A percentile compares a stretch with the other conserved stretches of the same genome.
Evolutionary conservation across 2,888 invertebrate species (phyloP).

Genomic region (Colletes collaris): DNA sequence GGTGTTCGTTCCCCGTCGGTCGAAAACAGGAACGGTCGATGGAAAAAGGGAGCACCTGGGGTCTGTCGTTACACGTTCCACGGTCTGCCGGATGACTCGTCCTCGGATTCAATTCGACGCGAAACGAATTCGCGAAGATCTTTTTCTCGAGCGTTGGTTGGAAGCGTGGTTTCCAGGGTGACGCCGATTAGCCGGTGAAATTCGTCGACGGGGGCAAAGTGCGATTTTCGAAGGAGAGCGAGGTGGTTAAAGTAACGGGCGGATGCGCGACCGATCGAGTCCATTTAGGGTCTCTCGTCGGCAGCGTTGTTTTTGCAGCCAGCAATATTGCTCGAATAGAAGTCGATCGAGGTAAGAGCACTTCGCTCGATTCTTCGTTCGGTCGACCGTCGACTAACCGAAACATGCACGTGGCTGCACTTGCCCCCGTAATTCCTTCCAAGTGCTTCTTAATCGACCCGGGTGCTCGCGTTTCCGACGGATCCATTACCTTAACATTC

Average conservation of each 20-base stretch:
- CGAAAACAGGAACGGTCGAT: background rate
- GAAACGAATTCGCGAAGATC: background rate
- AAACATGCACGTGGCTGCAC: constrained; percentile 16
- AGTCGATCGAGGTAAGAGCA: constrained; percentile 69
- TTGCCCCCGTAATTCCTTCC: constrained; percentile 25
- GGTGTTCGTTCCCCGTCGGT: constrained; percentile 16
- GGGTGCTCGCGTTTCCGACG: background rate
- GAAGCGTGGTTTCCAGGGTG: background rate
- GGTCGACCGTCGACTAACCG: constrained; percentile 67
- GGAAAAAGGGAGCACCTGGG: constrained; percentile 50
- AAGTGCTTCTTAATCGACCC: constrained; percentile 53
- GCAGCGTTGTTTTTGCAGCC: constrained; percentile 2
- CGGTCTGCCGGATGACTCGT: constrained; percentile 39
- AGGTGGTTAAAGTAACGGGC: constrained; percentile 21
- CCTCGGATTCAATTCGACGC: constrained; percentile 35
- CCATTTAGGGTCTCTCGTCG: constrained; percentile 70
- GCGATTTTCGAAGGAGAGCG: constrained; percentile 4
- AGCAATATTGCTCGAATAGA: constrained; percentile 5
- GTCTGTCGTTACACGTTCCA: constrained; percentile 42
- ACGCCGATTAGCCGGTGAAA: constrained; percentile 27
- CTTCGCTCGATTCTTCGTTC: constrained; percentile 77
- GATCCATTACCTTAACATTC: constrained; percentile 17
- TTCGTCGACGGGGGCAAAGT: background rate
- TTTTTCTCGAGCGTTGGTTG: background rate
- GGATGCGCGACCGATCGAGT: constrained; percentile 71